These are phyloP conservation scores for Cladopsammia gracilis DNA, from an alignment of 64 coral and sea anemone species.

Conservation along the genomic window DNA sequence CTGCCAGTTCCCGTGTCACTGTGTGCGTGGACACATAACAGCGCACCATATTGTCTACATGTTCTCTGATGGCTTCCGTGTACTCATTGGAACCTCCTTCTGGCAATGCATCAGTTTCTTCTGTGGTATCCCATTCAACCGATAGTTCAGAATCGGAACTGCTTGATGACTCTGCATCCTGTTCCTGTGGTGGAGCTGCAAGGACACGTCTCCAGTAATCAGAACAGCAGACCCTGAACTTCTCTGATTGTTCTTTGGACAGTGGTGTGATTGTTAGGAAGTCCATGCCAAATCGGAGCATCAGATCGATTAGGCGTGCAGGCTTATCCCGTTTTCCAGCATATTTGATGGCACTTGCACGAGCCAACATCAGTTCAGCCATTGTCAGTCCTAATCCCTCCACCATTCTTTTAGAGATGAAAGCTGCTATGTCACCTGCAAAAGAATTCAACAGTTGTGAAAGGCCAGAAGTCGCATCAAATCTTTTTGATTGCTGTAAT, in stretches of 20 bases:
- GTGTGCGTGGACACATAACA: background rate
- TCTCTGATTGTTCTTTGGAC: background rate
- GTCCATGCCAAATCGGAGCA: slow-evolving; percentile 19
- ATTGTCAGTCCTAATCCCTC: slow-evolving; percentile 49
- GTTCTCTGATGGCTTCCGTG: background rate
- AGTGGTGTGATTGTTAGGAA: slow-evolving; percentile 42
- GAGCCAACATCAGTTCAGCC: slow-evolving; percentile 35
- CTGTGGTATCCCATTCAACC: background rate
- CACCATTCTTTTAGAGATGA: slow-evolving; percentile 8
- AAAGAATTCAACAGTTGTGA: background rate
- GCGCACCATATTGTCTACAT: background rate
- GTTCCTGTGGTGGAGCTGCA: background rate
- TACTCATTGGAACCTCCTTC: background rate
- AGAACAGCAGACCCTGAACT: background rate
- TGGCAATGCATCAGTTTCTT: background rate
- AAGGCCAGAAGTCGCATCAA: background rate
- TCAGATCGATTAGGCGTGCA: slow-evolving; percentile 46
- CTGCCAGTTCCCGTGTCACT: background rate
- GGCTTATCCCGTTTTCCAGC: slow-evolving; percentile 26
- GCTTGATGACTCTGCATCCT: too few species aligned
- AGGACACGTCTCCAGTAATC: background rate
- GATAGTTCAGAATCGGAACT: background rate
- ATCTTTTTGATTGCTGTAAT: background rate
- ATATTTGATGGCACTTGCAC: slow-evolving; percentile 36
- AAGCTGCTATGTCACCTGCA: slow-evolving; percentile 41